Conservation (phyloP, 2,113 vertebrate genomes). For the Microcebus murinus region DNA sequence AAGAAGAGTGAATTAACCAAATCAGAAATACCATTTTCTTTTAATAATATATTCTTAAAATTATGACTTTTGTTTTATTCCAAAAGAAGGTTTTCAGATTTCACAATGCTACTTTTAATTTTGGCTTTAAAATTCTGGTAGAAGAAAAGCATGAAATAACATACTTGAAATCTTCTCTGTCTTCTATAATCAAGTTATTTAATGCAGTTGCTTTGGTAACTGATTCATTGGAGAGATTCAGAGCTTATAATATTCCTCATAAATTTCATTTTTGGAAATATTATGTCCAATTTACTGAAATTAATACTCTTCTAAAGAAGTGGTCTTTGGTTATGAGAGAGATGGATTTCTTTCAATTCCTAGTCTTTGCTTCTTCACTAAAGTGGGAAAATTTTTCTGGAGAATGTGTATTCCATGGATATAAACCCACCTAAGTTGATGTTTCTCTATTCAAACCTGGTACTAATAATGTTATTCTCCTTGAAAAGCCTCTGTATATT, state of each 20-base stretch:
- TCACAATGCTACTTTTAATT: slow-evolving; percentile 13
- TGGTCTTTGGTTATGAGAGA: background rate
- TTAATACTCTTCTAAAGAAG: background rate
- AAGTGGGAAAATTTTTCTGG: background rate
- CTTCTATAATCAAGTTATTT: slow-evolving; percentile 13
- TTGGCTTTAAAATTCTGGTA: slow-evolving; percentile 23
- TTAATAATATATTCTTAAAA: slow-evolving; percentile 16
- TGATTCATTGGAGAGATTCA: background rate
- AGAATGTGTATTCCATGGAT: background rate
- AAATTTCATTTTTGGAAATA: slow-evolving; percentile 27
- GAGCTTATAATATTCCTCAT: background rate
- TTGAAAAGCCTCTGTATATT: background rate
- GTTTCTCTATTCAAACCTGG: background rate
- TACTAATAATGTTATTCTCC: background rate
- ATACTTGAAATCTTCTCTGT: background rate
- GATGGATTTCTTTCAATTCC: background rate
- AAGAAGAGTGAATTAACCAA: background rate
- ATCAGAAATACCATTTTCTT: background rate
- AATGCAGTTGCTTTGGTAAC: slow-evolving; percentile 46
- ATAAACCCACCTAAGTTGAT: background rate
- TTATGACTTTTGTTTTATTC: background rate
- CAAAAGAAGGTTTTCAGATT: background rate
- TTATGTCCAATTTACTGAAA: background rate
- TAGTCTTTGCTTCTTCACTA: background rate
- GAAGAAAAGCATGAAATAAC: slow-evolving; percentile 12